Conservation (phyloP, 2,797 vertebrate species). For the Mus spretus region DNA sequence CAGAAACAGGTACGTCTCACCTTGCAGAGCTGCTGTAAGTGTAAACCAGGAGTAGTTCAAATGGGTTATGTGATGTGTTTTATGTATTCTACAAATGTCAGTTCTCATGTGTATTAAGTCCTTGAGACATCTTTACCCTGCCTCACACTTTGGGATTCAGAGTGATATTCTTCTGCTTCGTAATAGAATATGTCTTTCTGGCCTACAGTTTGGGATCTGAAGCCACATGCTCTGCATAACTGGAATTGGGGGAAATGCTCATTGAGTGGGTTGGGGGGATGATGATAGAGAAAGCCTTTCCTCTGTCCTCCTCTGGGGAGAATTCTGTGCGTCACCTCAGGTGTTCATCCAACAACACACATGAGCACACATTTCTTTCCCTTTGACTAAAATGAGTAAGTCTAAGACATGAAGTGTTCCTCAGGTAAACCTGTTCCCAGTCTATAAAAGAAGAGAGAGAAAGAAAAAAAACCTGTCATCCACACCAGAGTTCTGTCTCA, state of each 20-base stretch:
- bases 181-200: conserved; percentile 11
- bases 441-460: background rate
- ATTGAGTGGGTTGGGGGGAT: background rate
- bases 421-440: background rate
- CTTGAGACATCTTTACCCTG: background rate
- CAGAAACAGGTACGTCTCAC: background rate
- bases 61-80: background rate
- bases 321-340: conserved; percentile 41
- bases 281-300: background rate
- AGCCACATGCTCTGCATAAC: conserved; percentile 76
- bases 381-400: conserved; percentile 84
- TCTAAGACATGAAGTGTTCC: conserved; percentile 67
- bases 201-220: conserved; percentile 68
- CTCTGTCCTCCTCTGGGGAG: background rate
- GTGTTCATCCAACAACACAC: conserved; percentile 70
- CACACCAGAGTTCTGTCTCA: background rate
- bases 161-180: background rate
- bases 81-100: background rate
- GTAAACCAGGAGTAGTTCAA: background rate
- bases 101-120: too few species aligned
- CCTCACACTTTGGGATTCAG: background rate
- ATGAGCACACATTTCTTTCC: conserved; percentile 42
- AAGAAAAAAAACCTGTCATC: background rate
- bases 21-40: background rate
- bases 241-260: conserved; percentile 55